Percentiles rank a stretch among this genome's conserved stretches.
These are phyloP conservation scores for Heliconius cydno DNA, from an alignment of 2,888 invertebrate species.

Conservation along the genomic window DNA sequence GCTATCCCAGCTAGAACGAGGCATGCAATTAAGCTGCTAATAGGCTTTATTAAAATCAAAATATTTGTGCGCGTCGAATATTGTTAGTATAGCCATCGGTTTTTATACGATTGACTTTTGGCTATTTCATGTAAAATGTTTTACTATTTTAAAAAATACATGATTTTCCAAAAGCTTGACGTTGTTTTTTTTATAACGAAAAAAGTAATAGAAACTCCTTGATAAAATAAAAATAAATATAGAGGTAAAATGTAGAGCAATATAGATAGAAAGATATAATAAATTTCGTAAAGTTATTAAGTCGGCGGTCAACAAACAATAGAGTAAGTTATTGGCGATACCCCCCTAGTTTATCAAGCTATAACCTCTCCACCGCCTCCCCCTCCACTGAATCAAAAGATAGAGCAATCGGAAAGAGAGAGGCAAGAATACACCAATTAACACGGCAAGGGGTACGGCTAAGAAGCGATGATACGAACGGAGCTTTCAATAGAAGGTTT, in stretches of 20 bases:
- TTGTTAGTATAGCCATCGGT: background rate
- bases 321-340: constrained; percentile 80
- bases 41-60: constrained; percentile 4
- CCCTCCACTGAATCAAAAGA: constrained; percentile 61
- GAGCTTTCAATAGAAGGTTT: constrained; percentile 29
- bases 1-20: constrained; percentile 10
- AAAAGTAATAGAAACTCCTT: background rate
- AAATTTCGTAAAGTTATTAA: constrained; percentile 82
- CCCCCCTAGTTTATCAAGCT: constrained; percentile 76
- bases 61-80: background rate
- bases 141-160: background rate
- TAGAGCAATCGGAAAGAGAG: constrained; percentile 77
- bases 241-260: constrained; percentile 57
- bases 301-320: constrained; percentile 81
- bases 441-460: constrained; percentile 61
- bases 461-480: constrained; percentile 28
- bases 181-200: background rate
- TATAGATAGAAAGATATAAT: constrained; percentile 79
- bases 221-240: constrained; percentile 1
- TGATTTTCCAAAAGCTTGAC: too few species aligned
- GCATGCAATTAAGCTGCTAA: constrained; percentile 4
- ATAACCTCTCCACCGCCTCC: constrained; percentile 54
- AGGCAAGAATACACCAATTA: constrained; percentile 77
- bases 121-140: background rate
- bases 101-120: background rate